Evolutionary conservation across 2,113 vertebrate species (phyloP).

Genomic region (Hyaena hyaena): DNA sequence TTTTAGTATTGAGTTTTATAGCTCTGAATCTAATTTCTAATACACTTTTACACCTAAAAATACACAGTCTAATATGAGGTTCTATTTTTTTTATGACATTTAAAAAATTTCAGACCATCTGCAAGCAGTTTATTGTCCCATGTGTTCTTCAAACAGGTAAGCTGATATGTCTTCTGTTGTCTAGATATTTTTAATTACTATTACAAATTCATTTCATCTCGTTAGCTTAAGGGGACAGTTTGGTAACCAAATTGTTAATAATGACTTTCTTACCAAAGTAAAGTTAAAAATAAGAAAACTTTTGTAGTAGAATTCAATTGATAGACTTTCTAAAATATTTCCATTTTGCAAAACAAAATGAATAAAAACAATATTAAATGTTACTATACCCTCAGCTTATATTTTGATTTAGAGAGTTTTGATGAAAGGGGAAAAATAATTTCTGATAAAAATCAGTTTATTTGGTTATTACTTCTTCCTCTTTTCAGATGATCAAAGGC

Average conservation of each 20-base stretch:
- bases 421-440: constrained; percentile 27
- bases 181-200: constrained; percentile 48
- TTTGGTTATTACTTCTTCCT: constrained; percentile 30
- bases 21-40: constrained; percentile 41
- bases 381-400: neutral
- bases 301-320: constrained; percentile 25
- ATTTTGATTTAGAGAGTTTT: constrained; percentile 56
- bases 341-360: neutral
- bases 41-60: neutral
- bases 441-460: constrained; percentile 52
- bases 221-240: constrained; percentile 28
- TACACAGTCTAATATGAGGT: neutral
- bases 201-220: constrained; percentile 24
- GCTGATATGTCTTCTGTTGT: constrained; percentile 72
- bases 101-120: constrained; percentile 91
- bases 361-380: constrained; percentile 26
- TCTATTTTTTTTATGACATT: constrained; percentile 56
- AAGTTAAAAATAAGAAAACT: constrained; percentile 46
- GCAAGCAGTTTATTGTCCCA: constrained; percentile 94
- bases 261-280: constrained; percentile 48
- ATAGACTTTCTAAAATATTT: neutral
- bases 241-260: constrained; percentile 34
- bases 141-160: constrained; percentile 96
- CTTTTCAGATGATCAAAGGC: constrained; percentile 42
- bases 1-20: constrained; percentile 26